Conservation (phyloP, 23 tunicate species). For the Ciona savignyi region DNA sequence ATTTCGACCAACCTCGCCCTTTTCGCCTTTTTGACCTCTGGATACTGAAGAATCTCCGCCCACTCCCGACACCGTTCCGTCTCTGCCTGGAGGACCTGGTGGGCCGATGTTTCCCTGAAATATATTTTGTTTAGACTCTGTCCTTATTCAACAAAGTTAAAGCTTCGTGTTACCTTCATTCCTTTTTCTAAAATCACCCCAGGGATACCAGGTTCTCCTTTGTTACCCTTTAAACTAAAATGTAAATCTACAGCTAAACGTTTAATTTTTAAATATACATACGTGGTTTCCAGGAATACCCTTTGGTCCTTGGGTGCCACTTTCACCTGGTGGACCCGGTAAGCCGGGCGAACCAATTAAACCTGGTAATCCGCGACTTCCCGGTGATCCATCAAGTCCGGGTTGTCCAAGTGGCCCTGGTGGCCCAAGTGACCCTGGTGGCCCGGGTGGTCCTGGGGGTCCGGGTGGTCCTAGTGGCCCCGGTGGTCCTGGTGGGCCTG, state of each 20-base stretch:
- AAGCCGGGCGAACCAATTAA: no score
- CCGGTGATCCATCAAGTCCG: conserved; percentile 17
- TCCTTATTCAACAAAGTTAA: background rate
- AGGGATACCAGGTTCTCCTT: background rate
- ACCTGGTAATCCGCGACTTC: conserved; percentile 8
- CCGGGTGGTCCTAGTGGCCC: conserved; percentile 64
- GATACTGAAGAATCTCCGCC: background rate
- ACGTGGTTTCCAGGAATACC: conserved; percentile 20
- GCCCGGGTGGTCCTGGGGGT: conserved; percentile 33
- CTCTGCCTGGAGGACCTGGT: conserved; percentile 33
- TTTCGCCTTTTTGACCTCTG: conserved; percentile 40
- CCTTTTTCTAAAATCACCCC: background rate
- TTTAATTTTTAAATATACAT: background rate
- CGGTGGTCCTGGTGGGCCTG: conserved; percentile 48
- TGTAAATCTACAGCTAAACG: background rate
- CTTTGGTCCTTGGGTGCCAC: no score
- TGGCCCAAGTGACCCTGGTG: background rate
- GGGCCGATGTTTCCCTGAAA: conserved; percentile 37
- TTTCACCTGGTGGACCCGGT: no score
- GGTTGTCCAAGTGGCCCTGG: background rate
- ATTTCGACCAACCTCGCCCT: conserved; percentile 47
- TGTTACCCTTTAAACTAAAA: background rate
- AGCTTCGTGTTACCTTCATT: background rate
- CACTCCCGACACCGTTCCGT: background rate
- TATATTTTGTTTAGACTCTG: background rate